Evolutionary conservation across 1,140 invertebrate species (phyloP).

Genomic region (Drosophila nigrodunni): DNA sequence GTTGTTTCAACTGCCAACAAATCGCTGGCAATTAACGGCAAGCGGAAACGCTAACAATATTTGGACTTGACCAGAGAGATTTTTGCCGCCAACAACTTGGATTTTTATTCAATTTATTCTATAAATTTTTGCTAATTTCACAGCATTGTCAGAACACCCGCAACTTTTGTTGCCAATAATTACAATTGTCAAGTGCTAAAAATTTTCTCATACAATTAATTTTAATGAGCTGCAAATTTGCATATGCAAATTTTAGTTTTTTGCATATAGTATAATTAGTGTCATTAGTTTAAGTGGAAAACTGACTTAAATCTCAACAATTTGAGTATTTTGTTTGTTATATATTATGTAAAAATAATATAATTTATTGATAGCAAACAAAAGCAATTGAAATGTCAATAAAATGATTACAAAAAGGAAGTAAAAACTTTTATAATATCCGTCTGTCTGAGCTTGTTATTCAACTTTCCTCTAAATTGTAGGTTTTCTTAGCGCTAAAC

Average conservation of each 20-base stretch:
- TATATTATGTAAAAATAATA: too few species aligned
- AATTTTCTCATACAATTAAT: slow-evolving; percentile 41
- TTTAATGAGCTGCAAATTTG: slow-evolving; percentile 55
- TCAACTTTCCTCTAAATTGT: background rate
- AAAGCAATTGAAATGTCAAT: background rate
- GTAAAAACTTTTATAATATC: background rate
- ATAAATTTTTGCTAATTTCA: slow-evolving; percentile 11
- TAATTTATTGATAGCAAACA: background rate
- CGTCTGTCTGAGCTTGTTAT: background rate
- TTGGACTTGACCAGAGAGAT: background rate
- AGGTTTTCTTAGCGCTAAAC: background rate
- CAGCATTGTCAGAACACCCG: slow-evolving; percentile 9
- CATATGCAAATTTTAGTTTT: slow-evolving; percentile 43
- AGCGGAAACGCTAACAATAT: slow-evolving; percentile 11
- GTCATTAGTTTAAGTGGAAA: too few species aligned
- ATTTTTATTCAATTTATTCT: slow-evolving; percentile 4
- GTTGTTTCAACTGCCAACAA: slow-evolving; percentile 13
- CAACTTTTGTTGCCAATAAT: slow-evolving; percentile 25
- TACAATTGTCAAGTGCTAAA: slow-evolving; percentile 48
- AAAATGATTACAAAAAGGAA: too few species aligned
- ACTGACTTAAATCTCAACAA: too few species aligned
- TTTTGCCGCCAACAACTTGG: slow-evolving; percentile 2
- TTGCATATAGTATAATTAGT: background rate
- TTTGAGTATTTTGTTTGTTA: too few species aligned
- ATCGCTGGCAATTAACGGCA: slow-evolving; percentile 22